These are phyloP conservation scores for Daubentonia madagascariensis DNA, from an alignment of 2,113 vertebrate genomes.

Conservation along the genomic window DNA sequence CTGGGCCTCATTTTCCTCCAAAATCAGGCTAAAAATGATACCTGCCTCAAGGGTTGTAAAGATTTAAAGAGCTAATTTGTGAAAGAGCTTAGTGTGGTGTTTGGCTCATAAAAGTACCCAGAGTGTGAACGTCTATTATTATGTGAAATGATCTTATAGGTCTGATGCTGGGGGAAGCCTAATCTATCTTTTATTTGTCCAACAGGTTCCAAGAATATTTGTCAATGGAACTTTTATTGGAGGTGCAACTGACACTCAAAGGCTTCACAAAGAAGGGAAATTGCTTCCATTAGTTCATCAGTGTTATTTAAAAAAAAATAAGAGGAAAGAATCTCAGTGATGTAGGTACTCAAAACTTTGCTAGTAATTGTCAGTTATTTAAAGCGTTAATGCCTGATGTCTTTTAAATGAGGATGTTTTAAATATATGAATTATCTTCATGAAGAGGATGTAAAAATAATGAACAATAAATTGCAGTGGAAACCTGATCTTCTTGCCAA, in stretches of 20 bases:
- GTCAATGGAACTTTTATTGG: constrained; percentile 95
- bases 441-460: constrained; percentile 13
- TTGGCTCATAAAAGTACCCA: background rate
- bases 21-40: background rate
- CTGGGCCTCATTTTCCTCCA: background rate
- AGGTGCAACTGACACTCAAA: constrained; percentile 91
- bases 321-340: constrained; percentile 32
- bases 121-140: background rate
- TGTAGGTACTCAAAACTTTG: background rate
- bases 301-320: constrained; percentile 85
- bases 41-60: background rate
- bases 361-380: background rate
- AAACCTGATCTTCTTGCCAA: background rate
- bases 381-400: background rate
- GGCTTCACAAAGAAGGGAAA: constrained; percentile 92
- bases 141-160: background rate
- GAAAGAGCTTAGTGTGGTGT: background rate
- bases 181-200: constrained; percentile 41
- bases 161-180: background rate
- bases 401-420: constrained; percentile 16
- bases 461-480: constrained; percentile 54
- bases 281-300: constrained; percentile 90
- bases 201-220: constrained; percentile 96
- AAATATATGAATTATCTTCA: background rate
- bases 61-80: background rate